Evolutionary conservation across 2,113 vertebrate species (phyloP).

Genomic region (Hypocryptadius cinnamomeus): DNA sequence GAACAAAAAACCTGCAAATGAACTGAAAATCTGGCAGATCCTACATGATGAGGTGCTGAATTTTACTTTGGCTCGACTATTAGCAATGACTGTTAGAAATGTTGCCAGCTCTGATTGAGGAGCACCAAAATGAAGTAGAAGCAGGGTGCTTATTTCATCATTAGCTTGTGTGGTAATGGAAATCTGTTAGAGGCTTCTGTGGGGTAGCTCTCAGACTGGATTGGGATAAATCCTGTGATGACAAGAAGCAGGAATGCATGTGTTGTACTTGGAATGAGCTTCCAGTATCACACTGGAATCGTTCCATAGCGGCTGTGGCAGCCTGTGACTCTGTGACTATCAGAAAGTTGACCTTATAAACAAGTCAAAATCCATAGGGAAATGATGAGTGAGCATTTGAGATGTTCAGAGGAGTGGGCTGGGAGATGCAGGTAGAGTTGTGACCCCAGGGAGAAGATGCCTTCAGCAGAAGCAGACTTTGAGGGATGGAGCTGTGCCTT

Average conservation of each 20-base stretch:
- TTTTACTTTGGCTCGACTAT: neutral
- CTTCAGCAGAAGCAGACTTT: neutral
- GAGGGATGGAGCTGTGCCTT: neutral
- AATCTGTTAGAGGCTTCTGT: neutral
- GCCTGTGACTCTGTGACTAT: neutral
- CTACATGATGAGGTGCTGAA: neutral
- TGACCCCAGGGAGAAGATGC: neutral
- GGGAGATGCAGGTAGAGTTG: neutral
- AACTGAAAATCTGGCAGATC: neutral
- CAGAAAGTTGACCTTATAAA: neutral
- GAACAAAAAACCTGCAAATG: neutral
- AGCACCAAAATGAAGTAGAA: neutral
- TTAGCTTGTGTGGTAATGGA: neutral
- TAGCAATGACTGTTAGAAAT: neutral
- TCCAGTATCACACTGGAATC: neutral
- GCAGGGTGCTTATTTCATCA: neutral
- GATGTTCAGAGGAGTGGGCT: neutral
- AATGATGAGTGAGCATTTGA: neutral
- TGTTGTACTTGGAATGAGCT: neutral
- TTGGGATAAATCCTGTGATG: neutral
- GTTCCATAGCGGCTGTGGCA: neutral
- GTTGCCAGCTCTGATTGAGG: neutral
- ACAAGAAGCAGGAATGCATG: neutral
- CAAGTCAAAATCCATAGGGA: neutral
- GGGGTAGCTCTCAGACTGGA: neutral